Evolutionary conservation across 1,140 invertebrate species (phyloP).

Genomic region (Pentalonia nigronervosa): DNA sequence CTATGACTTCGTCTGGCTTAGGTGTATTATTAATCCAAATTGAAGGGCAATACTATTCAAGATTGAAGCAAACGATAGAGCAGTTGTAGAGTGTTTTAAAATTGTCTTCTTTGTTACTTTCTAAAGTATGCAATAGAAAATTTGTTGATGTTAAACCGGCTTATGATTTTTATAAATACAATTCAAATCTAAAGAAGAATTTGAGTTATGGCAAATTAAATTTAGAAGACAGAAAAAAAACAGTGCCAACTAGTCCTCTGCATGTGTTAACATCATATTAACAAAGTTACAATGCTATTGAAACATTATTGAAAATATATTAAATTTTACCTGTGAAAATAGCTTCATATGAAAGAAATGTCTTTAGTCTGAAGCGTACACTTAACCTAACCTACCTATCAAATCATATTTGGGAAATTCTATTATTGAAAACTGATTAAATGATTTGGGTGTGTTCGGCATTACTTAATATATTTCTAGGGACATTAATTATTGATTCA

Average conservation of each 20-base stretch:
- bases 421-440: background rate
- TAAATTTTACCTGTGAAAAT: background rate
- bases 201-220: background rate
- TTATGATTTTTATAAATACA: background rate
- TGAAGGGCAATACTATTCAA: background rate
- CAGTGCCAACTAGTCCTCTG: background rate
- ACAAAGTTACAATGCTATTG: background rate
- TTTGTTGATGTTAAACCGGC: slow-evolving; percentile 4
- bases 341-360: background rate
- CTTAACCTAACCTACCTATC: too few relatives aligned
- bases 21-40: background rate
- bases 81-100: background rate
- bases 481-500: background rate
- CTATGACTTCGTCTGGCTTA: background rate
- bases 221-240: background rate
- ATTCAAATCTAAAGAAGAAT: background rate
- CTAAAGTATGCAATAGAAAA: background rate
- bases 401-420: background rate
- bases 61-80: background rate
- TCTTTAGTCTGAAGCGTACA: background rate
- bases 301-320: background rate
- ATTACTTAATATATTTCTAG: background rate
- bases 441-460: background rate
- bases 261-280: background rate
- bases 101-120: background rate